phyloP scores from a whole-genome alignment of 2,888 invertebrate species.

The Drosophila demipolita region DNA sequence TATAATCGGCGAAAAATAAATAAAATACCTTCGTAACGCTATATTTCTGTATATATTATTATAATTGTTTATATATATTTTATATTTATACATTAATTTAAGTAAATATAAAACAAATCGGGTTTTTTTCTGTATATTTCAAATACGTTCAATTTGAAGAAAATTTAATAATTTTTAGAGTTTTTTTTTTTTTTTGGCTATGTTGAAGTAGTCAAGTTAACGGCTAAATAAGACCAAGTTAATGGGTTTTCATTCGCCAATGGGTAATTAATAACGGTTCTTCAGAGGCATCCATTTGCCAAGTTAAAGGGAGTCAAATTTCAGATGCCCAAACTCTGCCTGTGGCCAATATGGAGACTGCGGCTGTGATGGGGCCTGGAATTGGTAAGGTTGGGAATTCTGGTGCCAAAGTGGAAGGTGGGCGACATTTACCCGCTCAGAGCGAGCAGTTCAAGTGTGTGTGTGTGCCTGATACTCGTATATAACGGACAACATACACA shows the following conservation, averaged over 20 bases:
- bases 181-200: neutral
- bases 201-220: neutral
- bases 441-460: slow-evolving; percentile 65
- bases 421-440: slow-evolving; percentile 39
- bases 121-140: neutral
- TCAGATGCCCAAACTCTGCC: neutral
- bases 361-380: slow-evolving; percentile 5
- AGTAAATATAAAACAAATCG: neutral
- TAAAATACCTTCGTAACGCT: neutral
- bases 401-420: neutral
- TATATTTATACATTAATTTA: neutral
- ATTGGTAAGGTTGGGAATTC: slow-evolving; percentile 1
- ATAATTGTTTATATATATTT: no score
- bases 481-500: slow-evolving; percentile 41
- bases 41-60: no score
- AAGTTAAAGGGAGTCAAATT: slow-evolving; percentile 11
- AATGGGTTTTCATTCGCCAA: neutral
- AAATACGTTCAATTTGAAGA: no score
- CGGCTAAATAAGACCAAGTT: neutral
- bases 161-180: neutral
- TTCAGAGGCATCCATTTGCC: slow-evolving; percentile 9
- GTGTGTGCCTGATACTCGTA: slow-evolving; percentile 47
- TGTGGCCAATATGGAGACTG: slow-evolving; percentile 33
- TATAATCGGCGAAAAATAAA: neutral
- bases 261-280: slow-evolving; percentile 13